Evolutionary conservation across 2,113 vertebrate genomes (phyloP).

Genomic region (Callospermophilus lateralis): DNA sequence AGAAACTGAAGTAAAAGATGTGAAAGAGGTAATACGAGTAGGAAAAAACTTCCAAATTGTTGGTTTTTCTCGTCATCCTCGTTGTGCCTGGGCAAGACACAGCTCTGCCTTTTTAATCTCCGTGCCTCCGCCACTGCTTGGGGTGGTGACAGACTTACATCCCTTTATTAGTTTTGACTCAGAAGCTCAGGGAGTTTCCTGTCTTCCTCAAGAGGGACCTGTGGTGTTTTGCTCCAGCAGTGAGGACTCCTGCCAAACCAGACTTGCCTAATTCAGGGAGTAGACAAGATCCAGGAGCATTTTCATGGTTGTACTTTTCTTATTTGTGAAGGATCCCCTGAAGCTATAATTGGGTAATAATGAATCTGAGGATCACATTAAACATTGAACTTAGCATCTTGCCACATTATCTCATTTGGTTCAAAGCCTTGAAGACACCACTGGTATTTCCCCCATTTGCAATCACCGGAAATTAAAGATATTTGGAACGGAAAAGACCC

Average conservation of each 20-base stretch:
- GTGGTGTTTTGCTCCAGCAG: constrained; percentile 91
- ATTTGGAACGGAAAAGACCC: constrained; percentile 80
- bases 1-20: background rate
- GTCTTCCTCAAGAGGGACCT: constrained; percentile 90
- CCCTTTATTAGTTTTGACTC: constrained; percentile 87
- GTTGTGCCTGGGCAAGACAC: background rate
- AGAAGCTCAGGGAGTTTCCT: constrained; percentile 86
- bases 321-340: constrained; percentile 83
- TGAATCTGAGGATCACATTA: constrained; percentile 89
- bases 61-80: background rate
- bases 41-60: background rate
- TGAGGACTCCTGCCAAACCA: constrained; percentile 88
- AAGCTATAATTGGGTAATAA: constrained; percentile 83
- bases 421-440: constrained; percentile 88
- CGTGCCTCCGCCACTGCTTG: constrained; percentile 83
- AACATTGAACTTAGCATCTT: constrained; percentile 90
- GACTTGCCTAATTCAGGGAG: constrained; percentile 92
- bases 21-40: background rate
- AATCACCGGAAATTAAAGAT: constrained; percentile 84
- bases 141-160: constrained; percentile 84
- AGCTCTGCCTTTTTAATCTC: constrained; percentile 84
- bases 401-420: constrained; percentile 90
- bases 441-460: constrained; percentile 87
- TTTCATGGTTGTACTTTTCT: constrained; percentile 89
- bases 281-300: constrained; percentile 84